Evolutionary conservation across 1,140 invertebrate species (phyloP).

Genomic region (Drosophila santomea): DNA sequence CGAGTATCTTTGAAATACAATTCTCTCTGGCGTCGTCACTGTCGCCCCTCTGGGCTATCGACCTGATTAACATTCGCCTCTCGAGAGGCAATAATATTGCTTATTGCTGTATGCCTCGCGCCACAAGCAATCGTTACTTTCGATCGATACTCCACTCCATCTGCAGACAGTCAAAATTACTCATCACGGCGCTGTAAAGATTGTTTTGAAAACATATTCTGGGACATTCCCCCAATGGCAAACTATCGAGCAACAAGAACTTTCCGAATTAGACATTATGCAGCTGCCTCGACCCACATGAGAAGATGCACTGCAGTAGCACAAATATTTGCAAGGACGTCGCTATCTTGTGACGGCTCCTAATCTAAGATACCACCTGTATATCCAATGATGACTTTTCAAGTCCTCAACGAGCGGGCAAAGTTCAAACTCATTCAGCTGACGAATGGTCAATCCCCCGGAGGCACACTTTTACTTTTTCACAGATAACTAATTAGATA

Average conservation of each 20-base stretch:
- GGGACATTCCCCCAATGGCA: neutral
- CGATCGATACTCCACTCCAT: neutral
- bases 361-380: conserved; percentile 44
- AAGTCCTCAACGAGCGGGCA: conserved; percentile 32
- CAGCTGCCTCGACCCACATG: conserved; percentile 1
- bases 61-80: conserved; percentile 73
- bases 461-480: conserved; percentile 28
- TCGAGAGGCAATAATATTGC: conserved; percentile 28
- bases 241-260: neutral
- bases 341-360: conserved; percentile 35
- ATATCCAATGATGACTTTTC: conserved; percentile 22
- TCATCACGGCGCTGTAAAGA: conserved; percentile 2
- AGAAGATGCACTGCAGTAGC: conserved; percentile 25
- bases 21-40: conserved; percentile 14
- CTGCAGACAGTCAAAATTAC: neutral
- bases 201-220: neutral
- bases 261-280: neutral
- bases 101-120: conserved; percentile 23
- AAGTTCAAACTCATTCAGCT: conserved; percentile 55
- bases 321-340: conserved; percentile 32
- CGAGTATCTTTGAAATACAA: conserved; percentile 56
- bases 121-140: conserved; percentile 13
- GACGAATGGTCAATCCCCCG: conserved; percentile 27
- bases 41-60: conserved; percentile 46
- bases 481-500: conserved; percentile 38